These are phyloP conservation scores for Hemicentrotus pulcherrimus DNA, from an alignment of 35 echinoderm and acorn worm species.

Conservation along the genomic window DNA sequence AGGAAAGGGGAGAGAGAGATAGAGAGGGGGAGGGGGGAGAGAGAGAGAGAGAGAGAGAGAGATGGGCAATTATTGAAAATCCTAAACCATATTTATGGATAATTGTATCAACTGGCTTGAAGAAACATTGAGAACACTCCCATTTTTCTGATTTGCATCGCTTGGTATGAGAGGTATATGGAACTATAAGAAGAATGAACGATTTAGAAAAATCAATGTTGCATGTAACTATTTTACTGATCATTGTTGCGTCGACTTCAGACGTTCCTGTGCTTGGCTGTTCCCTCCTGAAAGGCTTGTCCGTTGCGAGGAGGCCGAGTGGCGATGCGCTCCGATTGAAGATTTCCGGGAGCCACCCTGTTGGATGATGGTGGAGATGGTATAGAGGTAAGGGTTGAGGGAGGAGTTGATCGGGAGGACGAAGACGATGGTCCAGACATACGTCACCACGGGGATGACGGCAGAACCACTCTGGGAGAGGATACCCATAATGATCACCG, in stretches of 20 bases:
- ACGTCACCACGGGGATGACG: slow-evolving; percentile 60
- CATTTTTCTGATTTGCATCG: no score
- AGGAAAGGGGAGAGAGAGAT: not conserved
- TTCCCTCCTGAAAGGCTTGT: not conserved
- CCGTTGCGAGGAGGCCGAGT: not conserved
- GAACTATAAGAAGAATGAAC: no score
- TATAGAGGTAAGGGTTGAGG: slow-evolving; percentile 89
- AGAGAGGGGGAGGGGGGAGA: not conserved
- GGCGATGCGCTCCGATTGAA: not conserved
- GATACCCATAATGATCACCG: slow-evolving; percentile 81
- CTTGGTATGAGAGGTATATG: no score
- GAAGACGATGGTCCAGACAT: slow-evolving; percentile 87
- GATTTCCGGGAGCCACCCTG: not conserved
- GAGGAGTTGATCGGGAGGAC: slow-evolving; percentile 87
- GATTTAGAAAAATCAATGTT: no score
- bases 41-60: not conserved
- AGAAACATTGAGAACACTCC: not conserved
- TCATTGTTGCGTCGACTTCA: not conserved
- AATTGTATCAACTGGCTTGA: not conserved
- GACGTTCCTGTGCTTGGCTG: not conserved
- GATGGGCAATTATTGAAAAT: not conserved
- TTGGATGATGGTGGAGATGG: slow-evolving; percentile 54
- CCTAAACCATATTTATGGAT: not conserved
- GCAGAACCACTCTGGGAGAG: slow-evolving; percentile 57
- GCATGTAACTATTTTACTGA: not conserved